These are phyloP conservation scores for Coleophora deauratella DNA, from an alignment of 2,888 invertebrate species.

Conservation along the genomic window DNA sequence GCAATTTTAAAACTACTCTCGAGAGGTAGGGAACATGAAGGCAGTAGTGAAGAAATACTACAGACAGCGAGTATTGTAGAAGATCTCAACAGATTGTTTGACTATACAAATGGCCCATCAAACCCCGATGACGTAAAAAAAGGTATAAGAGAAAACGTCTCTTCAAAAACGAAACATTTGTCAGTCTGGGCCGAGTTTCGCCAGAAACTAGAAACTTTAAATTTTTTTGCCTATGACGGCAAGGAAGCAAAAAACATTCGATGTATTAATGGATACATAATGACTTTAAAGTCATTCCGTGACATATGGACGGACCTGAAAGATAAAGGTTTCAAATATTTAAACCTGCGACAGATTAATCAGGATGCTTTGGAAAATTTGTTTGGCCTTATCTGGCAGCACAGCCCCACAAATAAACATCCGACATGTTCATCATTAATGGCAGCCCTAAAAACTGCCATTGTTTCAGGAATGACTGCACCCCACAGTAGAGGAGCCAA, in stretches of 20 bases:
- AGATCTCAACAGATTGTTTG: conserved; percentile 9
- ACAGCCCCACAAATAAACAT: conserved; percentile 13
- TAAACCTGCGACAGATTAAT: conserved; percentile 15
- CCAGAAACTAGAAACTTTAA: conserved; percentile 7
- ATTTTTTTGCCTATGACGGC: conserved; percentile 9
- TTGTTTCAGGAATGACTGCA: conserved; percentile 1
- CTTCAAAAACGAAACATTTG: conserved; percentile 11
- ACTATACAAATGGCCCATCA: conserved; percentile 18
- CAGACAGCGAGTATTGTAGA: conserved; percentile 12
- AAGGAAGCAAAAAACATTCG: conserved; percentile 8
- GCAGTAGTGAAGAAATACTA: conserved; percentile 1
- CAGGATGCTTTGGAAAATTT: conserved; percentile 15
- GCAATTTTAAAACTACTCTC: conserved; percentile 13
- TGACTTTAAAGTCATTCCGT: conserved; percentile 10
- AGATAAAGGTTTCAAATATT: conserved; percentile 9
- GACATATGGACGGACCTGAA: conserved; percentile 19
- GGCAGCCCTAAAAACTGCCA: conserved; percentile 7
- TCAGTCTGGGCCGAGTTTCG: conserved; percentile 11
- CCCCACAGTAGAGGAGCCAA: too few relatives aligned
- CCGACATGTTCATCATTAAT: conserved; percentile 8
- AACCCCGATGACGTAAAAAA: conserved; percentile 14
- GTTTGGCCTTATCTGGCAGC: conserved; percentile 14
- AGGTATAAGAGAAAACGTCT: conserved; percentile 13
- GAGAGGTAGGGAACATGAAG: not conserved
- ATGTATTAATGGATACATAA: conserved; percentile 11